These are phyloP conservation scores for Bellardia bayeri DNA, from an alignment of 2,888 invertebrate genomes.

Conservation along the genomic window DNA sequence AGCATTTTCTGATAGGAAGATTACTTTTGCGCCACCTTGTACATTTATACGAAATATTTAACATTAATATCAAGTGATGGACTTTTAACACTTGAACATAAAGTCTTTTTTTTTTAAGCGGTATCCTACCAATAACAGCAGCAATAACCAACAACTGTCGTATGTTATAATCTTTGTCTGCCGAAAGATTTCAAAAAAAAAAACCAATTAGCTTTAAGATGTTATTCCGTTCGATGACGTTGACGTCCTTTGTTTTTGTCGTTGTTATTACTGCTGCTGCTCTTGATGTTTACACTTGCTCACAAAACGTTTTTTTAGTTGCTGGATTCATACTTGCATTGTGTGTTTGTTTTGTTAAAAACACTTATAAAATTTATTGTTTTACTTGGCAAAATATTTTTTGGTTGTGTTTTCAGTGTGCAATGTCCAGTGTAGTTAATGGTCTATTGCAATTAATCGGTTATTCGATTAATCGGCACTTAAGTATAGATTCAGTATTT, in stretches of 20 bases:
- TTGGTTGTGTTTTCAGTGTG: background rate
- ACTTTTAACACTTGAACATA: constrained; percentile 77
- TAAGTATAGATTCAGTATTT: no score
- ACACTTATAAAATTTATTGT: constrained; percentile 45
- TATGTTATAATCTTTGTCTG: constrained; percentile 12
- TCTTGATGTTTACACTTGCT: constrained; percentile 53
- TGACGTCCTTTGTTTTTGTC: constrained; percentile 10
- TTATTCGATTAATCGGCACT: background rate
- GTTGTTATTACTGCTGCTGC: background rate
- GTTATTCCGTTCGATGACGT: constrained; percentile 41
- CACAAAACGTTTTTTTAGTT: constrained; percentile 46
- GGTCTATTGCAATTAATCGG: background rate
- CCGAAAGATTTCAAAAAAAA: constrained; percentile 34
- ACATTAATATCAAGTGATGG: constrained; percentile 71
- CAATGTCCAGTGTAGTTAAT: background rate
- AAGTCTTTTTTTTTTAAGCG: constrained; percentile 47
- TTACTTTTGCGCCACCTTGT: no score
- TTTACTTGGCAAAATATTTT: constrained; percentile 32
- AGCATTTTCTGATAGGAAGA: no score
- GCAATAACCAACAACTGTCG: constrained; percentile 28
- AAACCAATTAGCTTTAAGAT: constrained; percentile 63
- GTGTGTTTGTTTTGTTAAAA: constrained; percentile 21
- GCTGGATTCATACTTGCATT: background rate
- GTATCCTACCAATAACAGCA: background rate
- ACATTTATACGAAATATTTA: constrained; percentile 3